Base-by-base conservation (phyloP, 1,140 invertebrate genomes). In the Subanguina moxae region DNA sequence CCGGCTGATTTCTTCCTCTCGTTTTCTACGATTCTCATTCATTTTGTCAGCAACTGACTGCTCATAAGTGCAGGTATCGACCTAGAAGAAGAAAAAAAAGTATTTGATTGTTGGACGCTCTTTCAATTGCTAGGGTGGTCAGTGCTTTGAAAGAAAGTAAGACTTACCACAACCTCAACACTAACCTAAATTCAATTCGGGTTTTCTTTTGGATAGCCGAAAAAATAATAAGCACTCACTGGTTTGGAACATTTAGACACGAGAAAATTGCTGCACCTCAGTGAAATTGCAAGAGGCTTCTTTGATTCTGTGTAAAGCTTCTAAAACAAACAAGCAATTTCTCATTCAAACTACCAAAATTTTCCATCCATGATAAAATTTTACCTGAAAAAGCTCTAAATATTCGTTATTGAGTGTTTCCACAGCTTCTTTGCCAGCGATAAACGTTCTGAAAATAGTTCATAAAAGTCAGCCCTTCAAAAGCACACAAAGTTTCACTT, bases 21-120 rank as follows among this genome's bases (percentile, higher is more conserved):
- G 67, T 42, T 77, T 66, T 30, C 57, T 52, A 32, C 73, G 75
- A 19, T 74, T 74, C 11, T 72, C 69, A 56, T 74, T 74, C 73
- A 74, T 74, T 48, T 61, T 56, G 25, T 43, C 30, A 8, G 73
- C 73, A 61, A 76, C 38, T 21, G 43, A 46, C 5, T 62, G 63
- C 23, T 70, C 57, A 30, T 74, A 74, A 15, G 62, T 48, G 59
- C 32, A 56, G 23, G 63, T 19, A 11, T 43, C 66, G 1, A 74
- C 74, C 56, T 65, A 21, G 15, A 63, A 68, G 58, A 21, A 28
- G 17, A 8, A 63, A 17, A 19, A 43, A 17, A 62, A 46, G 19
- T 25, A 32, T 28, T 62, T 63, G 45, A 38, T 38, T 38, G 11
- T 38, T 38, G 32, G 3, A 11, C 11, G 32, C 3, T 38, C 1